phyloP scores from a whole-genome alignment of 1,140 invertebrate species.

The Megalopta genalis region DNA sequence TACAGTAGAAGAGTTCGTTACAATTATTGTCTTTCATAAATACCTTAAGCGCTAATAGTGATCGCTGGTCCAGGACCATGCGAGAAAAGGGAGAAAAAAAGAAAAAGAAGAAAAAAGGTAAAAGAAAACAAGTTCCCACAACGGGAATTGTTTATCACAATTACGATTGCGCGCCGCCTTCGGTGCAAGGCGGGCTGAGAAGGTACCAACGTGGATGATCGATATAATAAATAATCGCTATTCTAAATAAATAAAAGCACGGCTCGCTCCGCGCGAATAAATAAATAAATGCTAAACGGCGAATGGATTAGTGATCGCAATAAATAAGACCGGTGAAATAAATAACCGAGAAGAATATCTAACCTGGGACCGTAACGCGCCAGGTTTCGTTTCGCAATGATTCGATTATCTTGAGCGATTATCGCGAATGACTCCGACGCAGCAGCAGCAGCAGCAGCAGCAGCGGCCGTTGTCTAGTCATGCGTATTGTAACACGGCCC shows the following conservation, averaged over 20 bases:
- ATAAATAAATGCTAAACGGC: no score
- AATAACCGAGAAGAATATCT: constrained; percentile 48
- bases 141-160: constrained; percentile 50
- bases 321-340: constrained; percentile 48
- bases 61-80: constrained; percentile 31
- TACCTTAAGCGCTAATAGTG: constrained; percentile 26
- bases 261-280: background rate
- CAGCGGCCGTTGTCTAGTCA: background rate
- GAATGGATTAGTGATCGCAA: background rate
- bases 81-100: no score
- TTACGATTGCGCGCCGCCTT: background rate
- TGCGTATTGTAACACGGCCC: constrained; percentile 15
- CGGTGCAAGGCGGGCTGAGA: background rate
- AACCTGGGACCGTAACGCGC: background rate
- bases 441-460: no score
- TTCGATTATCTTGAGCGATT: constrained; percentile 29
- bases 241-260: constrained; percentile 55
- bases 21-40: constrained; percentile 52
- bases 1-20: constrained; percentile 13
- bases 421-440: constrained; percentile 27
- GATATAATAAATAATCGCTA: constrained; percentile 53
- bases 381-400: background rate
- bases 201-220: constrained; percentile 28
- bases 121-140: background rate
- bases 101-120: no score